phyloP scores from a whole-genome alignment of 1,140 invertebrate genomes.

The Vanessa tameamea region DNA sequence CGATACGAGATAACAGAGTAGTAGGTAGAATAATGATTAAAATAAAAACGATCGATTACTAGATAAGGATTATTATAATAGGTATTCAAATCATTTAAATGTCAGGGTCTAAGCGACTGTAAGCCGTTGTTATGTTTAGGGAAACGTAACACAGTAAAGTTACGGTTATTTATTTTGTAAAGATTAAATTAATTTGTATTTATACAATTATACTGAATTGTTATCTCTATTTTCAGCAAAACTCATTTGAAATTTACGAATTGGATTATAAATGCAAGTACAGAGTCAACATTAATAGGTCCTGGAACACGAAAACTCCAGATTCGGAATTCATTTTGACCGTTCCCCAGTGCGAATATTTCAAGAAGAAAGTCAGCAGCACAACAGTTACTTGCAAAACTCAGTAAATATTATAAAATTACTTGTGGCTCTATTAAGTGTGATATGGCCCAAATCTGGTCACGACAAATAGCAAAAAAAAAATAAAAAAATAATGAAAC shows the following conservation, averaged over 20 bases:
- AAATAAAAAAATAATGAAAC: background rate
- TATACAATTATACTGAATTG: background rate
- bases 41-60: too few relatives aligned
- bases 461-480: background rate
- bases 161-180: too few relatives aligned
- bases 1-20: too few relatives aligned
- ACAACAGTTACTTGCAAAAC: conserved; percentile 56
- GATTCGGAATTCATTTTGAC: conserved; percentile 65
- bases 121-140: too few relatives aligned
- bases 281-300: conserved; percentile 62
- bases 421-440: background rate
- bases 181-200: too few relatives aligned
- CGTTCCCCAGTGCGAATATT: conserved; percentile 70
- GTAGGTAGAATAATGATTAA: too few relatives aligned
- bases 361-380: conserved; percentile 63
- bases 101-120: too few relatives aligned
- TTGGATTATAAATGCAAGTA: conserved; percentile 70
- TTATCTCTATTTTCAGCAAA: conserved; percentile 57
- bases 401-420: conserved; percentile 15
- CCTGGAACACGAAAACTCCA: conserved; percentile 48
- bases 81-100: too few relatives aligned
- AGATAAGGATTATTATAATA: too few relatives aligned
- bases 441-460: background rate
- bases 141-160: too few relatives aligned
- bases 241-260: conserved; percentile 66